These are phyloP conservation scores for Pseudorasbora parva DNA, from an alignment of 2,113 vertebrate genomes.

Conservation along the genomic window DNA sequence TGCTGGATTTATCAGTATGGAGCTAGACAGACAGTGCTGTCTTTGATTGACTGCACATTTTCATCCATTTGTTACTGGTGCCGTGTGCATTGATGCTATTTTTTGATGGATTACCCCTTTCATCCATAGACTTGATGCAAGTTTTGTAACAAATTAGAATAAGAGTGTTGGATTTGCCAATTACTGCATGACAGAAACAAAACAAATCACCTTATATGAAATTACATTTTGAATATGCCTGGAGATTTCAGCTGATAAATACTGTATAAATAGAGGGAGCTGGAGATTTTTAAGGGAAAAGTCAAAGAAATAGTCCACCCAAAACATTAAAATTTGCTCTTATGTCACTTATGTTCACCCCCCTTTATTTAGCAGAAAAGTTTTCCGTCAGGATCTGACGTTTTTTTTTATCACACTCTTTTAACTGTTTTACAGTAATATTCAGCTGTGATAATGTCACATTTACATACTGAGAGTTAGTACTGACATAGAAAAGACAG, in stretches of 20 bases:
- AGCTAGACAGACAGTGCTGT: background rate
- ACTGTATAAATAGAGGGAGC: background rate
- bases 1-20: background rate
- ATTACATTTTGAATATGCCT: constrained; percentile 13
- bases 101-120: constrained; percentile 27
- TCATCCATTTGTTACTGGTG: background rate
- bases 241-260: constrained; percentile 19
- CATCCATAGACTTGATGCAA: constrained; percentile 10
- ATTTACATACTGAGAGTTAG: background rate
- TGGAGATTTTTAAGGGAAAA: background rate
- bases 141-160: constrained; percentile 34
- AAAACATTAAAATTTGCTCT: background rate
- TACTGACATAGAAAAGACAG: too few species aligned
- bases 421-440: background rate
- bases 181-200: constrained; percentile 25
- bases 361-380: too few species aligned
- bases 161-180: constrained; percentile 28
- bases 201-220: constrained; percentile 11
- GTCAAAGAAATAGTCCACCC: background rate
- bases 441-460: background rate
- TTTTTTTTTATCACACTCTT: background rate
- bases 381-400: background rate
- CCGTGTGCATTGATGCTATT: constrained; percentile 2
- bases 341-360: too few species aligned
- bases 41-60: constrained; percentile 35